Base-by-base conservation (phyloP, 2,113 vertebrate species). In the Isichthys henryi region DNA sequence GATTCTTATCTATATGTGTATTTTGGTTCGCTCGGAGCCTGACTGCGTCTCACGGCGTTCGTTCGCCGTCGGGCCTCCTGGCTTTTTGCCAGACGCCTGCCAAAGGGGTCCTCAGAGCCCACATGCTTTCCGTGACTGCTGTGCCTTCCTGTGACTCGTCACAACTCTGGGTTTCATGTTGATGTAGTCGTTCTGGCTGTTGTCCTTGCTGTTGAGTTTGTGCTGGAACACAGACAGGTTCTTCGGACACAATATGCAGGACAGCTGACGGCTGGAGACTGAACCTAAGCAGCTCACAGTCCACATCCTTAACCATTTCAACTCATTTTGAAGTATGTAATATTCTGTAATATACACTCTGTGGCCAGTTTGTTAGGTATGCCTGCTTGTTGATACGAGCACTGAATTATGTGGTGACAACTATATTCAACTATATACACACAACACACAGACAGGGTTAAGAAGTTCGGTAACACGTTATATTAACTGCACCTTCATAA, bases 161-260 rank as follows among this genome's bases (percentile, higher is more conserved):
- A 70, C 8, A 7, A 11, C 87, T 23, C 58, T 49, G 11, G 87
- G 87, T n/a, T 70, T 88, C 87, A 88, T 74, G 15, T 88, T 88
- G 3, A 88, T 88, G 87, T 88, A 88, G 45, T 88, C 87, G 5
- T 88, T n/a, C 87, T 74, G 58, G 58, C 31, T 39, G 39, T 13
- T n/a, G 13, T 88, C 45, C 11, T 48, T 4, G 10, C 11, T 46
- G n/a, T 31, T 48, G 9, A 88, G 45, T 43, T 88, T 88, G 62
- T 49, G 45, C 87, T 88, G 62, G 21, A 88, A 70, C 10, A 21
- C 85, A 87, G 31, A 23, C 85, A 53, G 49, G 46, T 52, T 6
- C 13, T 2, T 39, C 39, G 13, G 11, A 56, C 27, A 31, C 43
- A 21, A 84, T 46, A 19, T 46, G 19, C 21, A 5, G 21, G 39